Evolutionary conservation across 1,140 invertebrate species (phyloP).

Genomic region (Oreohelix idahoensis): DNA sequence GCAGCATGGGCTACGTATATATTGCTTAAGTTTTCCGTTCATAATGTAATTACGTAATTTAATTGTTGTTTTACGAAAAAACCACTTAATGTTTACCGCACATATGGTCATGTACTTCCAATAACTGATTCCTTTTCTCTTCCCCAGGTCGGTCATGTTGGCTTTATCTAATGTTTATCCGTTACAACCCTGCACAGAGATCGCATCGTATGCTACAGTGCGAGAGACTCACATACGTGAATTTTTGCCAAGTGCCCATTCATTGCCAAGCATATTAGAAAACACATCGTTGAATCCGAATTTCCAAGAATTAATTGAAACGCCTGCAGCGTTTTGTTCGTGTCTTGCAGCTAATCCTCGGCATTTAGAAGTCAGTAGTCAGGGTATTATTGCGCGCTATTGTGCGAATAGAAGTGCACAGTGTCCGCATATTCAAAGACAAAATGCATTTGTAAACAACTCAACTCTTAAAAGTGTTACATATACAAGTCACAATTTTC

Average conservation of each 20-base stretch:
- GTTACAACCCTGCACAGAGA: background rate
- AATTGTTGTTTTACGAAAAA: no score
- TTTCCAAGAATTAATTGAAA: background rate
- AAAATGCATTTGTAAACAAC: background rate
- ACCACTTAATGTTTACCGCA: no score
- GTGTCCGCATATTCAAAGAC: background rate
- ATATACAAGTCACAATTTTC: background rate
- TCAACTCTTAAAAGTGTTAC: background rate
- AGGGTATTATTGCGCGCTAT: no score
- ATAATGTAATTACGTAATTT: no score
- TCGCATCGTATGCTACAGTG: background rate
- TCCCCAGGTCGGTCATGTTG: background rate
- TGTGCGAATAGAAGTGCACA: background rate
- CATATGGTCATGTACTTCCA: no score
- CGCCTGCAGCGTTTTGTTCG: background rate
- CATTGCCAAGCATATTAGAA: background rate
- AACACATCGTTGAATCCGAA: background rate
- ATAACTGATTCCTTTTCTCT: background rate
- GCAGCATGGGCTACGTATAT: no score
- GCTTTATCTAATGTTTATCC: background rate
- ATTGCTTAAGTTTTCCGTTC: no score
- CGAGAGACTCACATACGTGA: background rate
- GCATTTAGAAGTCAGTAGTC: no score
- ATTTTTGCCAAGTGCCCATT: background rate
- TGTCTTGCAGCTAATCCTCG: background rate